Percentiles rank a stretch among this genome's conserved stretches.
Evolutionary conservation across 1,140 invertebrate genomes (phyloP).

Genomic region (Dryas iulia): DNA sequence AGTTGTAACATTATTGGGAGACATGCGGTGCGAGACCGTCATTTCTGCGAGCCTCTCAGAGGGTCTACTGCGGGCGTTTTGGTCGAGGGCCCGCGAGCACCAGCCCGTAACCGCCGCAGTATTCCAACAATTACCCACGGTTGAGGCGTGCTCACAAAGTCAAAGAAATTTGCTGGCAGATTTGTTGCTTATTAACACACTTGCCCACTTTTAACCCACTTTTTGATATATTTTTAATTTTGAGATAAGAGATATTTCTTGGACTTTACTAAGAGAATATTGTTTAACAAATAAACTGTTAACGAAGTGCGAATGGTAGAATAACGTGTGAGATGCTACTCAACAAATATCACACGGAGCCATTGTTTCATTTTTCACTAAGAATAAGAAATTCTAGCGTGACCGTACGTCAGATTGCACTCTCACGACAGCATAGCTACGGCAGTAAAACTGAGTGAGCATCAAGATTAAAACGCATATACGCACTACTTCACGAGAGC

Average conservation of each 20-base stretch:
- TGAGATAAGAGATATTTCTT: slow-evolving; percentile 7
- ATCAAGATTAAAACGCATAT: slow-evolving; percentile 48
- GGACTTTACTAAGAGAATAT: slow-evolving; percentile 12
- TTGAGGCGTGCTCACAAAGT: slow-evolving; percentile 59
- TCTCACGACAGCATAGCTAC: slow-evolving; percentile 45
- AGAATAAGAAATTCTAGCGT: slow-evolving; percentile 56
- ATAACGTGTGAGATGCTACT: not conserved
- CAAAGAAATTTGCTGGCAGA: slow-evolving; percentile 48
- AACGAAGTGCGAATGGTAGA: slow-evolving; percentile 21
- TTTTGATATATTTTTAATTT: slow-evolving; percentile 19
- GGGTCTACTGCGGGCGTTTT: slow-evolving; percentile 64
- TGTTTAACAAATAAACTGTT: slow-evolving; percentile 1
- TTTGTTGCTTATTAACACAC: slow-evolving; percentile 47
- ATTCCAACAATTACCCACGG: slow-evolving; percentile 74
- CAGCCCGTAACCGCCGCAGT: slow-evolving; percentile 70
- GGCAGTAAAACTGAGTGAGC: slow-evolving; percentile 35
- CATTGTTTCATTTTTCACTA: slow-evolving; percentile 67
- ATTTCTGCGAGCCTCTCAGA: slow-evolving; percentile 67
- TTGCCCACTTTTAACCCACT: slow-evolving; percentile 30
- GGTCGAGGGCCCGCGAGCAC: slow-evolving; percentile 68
- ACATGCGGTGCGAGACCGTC: slow-evolving; percentile 49
- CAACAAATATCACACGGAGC: slow-evolving; percentile 65
- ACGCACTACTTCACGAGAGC: slow-evolving; percentile 30
- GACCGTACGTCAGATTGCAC: slow-evolving; percentile 46
- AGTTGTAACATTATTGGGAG: slow-evolving; percentile 54